Percentiles rank a stretch among this genome's conserved stretches.
phyloP scores from a whole-genome alignment of 2,797 vertebrate species.

The Coregonus sp. region DNA sequence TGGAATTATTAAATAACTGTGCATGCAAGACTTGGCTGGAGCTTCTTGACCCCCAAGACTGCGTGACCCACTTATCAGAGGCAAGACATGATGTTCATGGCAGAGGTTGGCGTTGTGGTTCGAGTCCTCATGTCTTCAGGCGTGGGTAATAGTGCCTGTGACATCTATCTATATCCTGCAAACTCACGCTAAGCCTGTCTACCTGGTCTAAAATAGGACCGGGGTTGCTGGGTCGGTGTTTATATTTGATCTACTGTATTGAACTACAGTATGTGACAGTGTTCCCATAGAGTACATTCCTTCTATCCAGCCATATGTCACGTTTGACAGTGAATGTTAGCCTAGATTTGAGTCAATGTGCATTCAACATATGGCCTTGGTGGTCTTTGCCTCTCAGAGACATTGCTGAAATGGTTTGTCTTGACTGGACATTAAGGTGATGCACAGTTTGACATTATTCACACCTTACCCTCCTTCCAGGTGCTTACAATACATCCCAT shows the following conservation, averaged over 20 bases:
- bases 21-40: neutral
- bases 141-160: neutral
- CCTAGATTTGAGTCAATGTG: neutral
- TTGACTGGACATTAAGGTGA: neutral
- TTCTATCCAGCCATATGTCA: neutral
- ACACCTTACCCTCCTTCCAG: neutral
- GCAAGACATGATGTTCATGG: neutral
- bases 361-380: neutral
- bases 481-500: neutral
- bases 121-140: neutral
- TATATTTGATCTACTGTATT: slow-evolving; percentile 1
- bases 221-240: neutral
- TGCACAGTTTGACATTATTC: neutral
- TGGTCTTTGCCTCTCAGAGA: neutral
- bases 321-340: neutral
- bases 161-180: slow-evolving; percentile 7
- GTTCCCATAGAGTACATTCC: neutral
- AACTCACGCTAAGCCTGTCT: neutral
- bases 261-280: neutral
- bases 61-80: neutral
- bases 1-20: neutral
- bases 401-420: neutral
- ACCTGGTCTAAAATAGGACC: slow-evolving; percentile 4
- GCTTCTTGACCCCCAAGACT: neutral
- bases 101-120: neutral